Evolutionary conservation across 37 sponge, comb jelly and placozoan genomes (phyloP), one percentile per base, ranked within the genome.

Genomic region (Haliclona indistincta): DNA sequence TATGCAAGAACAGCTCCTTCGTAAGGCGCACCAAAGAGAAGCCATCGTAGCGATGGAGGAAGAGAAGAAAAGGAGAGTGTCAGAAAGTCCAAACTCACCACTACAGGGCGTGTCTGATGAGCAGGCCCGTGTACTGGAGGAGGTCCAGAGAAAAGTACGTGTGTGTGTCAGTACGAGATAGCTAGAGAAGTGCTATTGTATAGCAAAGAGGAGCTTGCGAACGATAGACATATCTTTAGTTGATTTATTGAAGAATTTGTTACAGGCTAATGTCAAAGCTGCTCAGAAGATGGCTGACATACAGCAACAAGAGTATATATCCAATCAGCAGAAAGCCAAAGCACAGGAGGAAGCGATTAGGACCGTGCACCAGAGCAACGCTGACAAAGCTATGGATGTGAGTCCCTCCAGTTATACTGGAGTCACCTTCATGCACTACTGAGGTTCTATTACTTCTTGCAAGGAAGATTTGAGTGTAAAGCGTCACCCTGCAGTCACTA

Each of bases 1-100:
- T 32, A 70, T 81, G 68, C 88, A 88, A 67, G 88, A 88, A 56
- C 78, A 88, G 73, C 82, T 88, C 33, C 54, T 81, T 42, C 56
- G 88, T 4, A 88, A 81, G 35, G 82, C 82, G n/a, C 70, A 76
- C 8, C 88, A 88, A 72, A 88, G 71, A 34, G 77, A 81, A 54
- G 88, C 81, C 0, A 38, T 66, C 17, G 44, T 54, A 40, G 83
- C 78, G 34, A 81, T 81, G 83, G 83, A 88, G 20, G 78, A 76
- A 37, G 88, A 88, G 71, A 42, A 75, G 56, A 37, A 88, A 44
- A 76, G 88, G 83, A 65, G 86, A 49, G 34, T 86, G 19, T 33
- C 45, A 39, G 86, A 86, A 32, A 40, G 19, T 35, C 23, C 34
- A 11, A 23, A 66, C 20, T 22, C 44, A 40, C 64, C 72, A 35